Evolutionary conservation across 2,888 invertebrate species (phyloP).

Genomic region (Caenorhabditis doughertyi): DNA sequence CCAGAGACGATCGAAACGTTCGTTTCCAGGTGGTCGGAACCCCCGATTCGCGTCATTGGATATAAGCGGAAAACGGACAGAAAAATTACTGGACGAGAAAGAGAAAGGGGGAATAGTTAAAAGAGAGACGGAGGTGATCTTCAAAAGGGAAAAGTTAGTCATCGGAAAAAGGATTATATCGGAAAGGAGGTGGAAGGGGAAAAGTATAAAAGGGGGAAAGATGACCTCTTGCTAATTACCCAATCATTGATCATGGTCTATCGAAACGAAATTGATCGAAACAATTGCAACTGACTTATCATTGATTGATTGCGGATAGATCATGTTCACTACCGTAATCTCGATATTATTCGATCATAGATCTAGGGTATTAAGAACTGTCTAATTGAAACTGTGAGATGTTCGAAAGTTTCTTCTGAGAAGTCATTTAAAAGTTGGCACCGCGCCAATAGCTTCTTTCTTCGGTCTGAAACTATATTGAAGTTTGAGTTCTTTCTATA

Average conservation of each 20-base stretch:
- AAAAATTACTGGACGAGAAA: slow-evolving; percentile 29
- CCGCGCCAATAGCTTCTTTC: too few species aligned
- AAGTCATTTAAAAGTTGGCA: too few species aligned
- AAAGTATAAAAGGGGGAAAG: slow-evolving; percentile 1
- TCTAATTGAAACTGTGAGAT: too few species aligned
- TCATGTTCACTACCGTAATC: slow-evolving; percentile 6
- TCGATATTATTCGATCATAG: not conserved
- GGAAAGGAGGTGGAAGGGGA: too few species aligned
- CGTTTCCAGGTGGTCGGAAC: slow-evolving; percentile 42
- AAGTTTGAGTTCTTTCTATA: too few species aligned
- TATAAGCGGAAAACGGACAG: slow-evolving; percentile 34
- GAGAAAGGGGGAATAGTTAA: not conserved
- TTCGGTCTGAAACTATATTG: too few species aligned
- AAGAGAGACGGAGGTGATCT: slow-evolving; percentile 6
- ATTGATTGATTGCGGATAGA: too few species aligned
- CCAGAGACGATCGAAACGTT: too few species aligned
- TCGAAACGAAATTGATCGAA: slow-evolving; percentile 1
- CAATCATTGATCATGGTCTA: not conserved
- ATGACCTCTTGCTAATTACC: slow-evolving; percentile 28
- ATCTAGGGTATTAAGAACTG: not conserved
- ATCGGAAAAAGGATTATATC: not conserved
- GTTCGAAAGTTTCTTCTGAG: too few species aligned
- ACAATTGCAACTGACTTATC: slow-evolving; percentile 2
- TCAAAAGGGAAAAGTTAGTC: slow-evolving; percentile 4
- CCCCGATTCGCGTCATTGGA: slow-evolving; percentile 34